Conservation (phyloP, 2,888 invertebrate genomes). For the Leptopterna dolabrata region DNA sequence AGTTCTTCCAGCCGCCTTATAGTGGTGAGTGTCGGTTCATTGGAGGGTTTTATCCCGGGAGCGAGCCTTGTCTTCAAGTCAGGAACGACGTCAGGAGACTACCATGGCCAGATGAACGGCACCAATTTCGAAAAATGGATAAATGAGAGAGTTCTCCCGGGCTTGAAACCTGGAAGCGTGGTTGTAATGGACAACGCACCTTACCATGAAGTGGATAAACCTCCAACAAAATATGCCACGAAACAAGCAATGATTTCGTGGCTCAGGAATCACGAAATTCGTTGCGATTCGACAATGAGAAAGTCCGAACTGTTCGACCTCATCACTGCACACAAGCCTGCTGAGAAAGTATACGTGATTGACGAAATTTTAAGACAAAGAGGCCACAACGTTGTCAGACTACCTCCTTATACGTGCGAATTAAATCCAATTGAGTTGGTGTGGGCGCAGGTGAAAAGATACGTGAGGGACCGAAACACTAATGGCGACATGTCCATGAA, state of each 20-base stretch:
- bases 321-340: not conserved
- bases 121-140: conserved; percentile 31
- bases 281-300: not conserved
- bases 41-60: conserved; percentile 21
- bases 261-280: not conserved
- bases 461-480: not conserved
- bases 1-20: not conserved
- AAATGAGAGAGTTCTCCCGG: not conserved
- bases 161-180: not conserved
- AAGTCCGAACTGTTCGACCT: not conserved
- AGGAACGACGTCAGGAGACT: too few relatives aligned
- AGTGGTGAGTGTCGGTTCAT: too few relatives aligned
- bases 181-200: conserved; percentile 12
- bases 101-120: conserved; percentile 15
- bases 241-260: not conserved
- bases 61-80: conserved; percentile 1
- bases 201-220: conserved; percentile 20
- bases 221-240: not conserved
- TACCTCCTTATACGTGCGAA: conserved; percentile 9
- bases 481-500: not conserved
- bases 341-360: not conserved
- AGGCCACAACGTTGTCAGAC: conserved; percentile 8
- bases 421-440: conserved; percentile 17
- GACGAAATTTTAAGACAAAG: not conserved
- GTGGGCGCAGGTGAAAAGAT: conserved; percentile 12